Evolutionary conservation across 1,140 invertebrate species (phyloP).

Genomic region (Metopolophium dirhodum): DNA sequence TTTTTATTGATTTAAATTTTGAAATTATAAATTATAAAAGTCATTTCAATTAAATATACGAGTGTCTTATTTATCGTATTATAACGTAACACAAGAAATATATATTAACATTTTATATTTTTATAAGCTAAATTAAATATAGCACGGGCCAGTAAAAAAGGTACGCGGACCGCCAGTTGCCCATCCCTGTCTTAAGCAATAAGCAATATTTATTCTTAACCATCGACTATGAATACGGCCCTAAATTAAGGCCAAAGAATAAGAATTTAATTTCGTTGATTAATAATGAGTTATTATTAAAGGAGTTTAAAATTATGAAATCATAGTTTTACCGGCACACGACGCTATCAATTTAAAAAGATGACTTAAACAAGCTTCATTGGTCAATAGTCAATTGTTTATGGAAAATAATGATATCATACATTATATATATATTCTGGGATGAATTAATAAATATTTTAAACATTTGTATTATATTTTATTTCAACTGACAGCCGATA

Average conservation of each 20-base stretch:
- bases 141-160: no score
- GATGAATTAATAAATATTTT: not conserved
- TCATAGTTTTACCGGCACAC: not conserved
- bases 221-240: no score
- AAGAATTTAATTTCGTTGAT: not conserved
- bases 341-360: not conserved
- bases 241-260: not conserved
- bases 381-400: not conserved
- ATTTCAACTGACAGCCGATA: not conserved
- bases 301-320: not conserved
- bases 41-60: not conserved
- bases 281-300: not conserved
- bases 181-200: no score
- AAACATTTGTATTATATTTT: not conserved
- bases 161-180: no score
- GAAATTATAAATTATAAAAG: not conserved
- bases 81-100: not conserved
- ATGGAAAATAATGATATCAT: not conserved
- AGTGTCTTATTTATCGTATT: not conserved
- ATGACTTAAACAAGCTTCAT: not conserved
- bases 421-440: not conserved
- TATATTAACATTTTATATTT: no score
- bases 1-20: not conserved
- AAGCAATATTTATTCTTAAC: no score
- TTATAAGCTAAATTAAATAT: no score